Base-by-base conservation (phyloP, 2,797 vertebrate species). In the Furcifer pardalis region DNA sequence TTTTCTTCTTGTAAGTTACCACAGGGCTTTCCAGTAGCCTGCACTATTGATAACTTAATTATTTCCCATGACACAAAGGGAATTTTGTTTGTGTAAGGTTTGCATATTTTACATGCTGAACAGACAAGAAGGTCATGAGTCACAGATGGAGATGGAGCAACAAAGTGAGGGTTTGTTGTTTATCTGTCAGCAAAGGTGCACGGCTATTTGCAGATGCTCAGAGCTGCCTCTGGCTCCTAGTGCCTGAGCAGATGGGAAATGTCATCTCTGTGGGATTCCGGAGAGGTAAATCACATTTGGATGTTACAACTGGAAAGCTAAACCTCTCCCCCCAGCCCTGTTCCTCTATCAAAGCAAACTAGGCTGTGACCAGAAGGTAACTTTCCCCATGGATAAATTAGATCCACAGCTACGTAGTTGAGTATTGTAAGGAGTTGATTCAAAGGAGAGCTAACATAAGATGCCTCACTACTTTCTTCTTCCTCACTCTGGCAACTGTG, bases 1-100 rank as follows among this genome's bases (percentile, higher is more conserved):
- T 4, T 7, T 78, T 42, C 56, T 84, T 32, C 42, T 62, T 46
- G 30, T 72, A 66, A 77, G 35, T 25, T 27, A 35, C 21, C 19
- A 35, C 32, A 10, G 63, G 83, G 74, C 77, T 86, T 95, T 94
- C 91, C 92, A 90, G 87, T 85, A 84, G 85, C 44, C 85, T 35
- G 4, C 27, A 17, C 62, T 52, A 46, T 56, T 69, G 52, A 84
- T 0, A 25, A 63, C n/a, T 23, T 83, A 27, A 59, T 69, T 83
- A 88, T 84, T 94, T 95, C 92, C 92, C 92, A 66, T 94, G 92
- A 94, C 91, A 91, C 86, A 81, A 93, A 88, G 91, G 92, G 93
- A 93, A 92, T 92, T 92, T 88, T 79, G 78, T 84, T 81, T n/a
- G 37, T 42, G 2, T 6, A 37, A 66, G 79, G 1, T 1, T 7